Evolutionary conservation across 2,888 invertebrate species (phyloP).

Genomic region (Alviniconcha strummeri): DNA sequence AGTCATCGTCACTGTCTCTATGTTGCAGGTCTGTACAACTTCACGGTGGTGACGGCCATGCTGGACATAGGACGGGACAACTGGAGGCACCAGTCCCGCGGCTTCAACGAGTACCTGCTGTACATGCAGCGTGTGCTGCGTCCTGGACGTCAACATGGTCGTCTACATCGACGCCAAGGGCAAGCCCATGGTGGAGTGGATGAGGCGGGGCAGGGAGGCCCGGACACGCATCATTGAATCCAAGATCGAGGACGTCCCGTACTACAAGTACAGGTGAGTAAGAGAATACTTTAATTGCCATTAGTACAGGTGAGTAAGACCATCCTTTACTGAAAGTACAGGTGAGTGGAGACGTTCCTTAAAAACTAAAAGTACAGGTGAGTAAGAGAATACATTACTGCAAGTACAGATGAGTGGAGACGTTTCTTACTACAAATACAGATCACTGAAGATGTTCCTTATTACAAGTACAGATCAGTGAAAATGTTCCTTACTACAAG

Average conservation of each 20-base stretch:
- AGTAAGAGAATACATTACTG: too few species aligned
- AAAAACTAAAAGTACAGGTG: too few species aligned
- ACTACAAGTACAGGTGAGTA: slow-evolving; percentile 23
- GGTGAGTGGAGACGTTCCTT: too few species aligned
- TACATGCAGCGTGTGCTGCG: slow-evolving; percentile 37
- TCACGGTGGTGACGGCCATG: slow-evolving; percentile 43
- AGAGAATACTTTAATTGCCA: too few species aligned
- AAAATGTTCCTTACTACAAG: too few species aligned
- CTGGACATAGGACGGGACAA: slow-evolving; percentile 41
- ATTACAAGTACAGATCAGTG: too few species aligned
- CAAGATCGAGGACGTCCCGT: slow-evolving; percentile 25
- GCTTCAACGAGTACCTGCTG: slow-evolving; percentile 41
- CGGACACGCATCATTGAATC: slow-evolving; percentile 28
- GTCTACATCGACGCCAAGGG: slow-evolving; percentile 40
- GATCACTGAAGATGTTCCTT: too few species aligned
- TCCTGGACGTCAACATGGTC: slow-evolving; percentile 42
- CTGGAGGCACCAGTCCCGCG: slow-evolving; percentile 34
- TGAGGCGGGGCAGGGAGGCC: slow-evolving; percentile 36
- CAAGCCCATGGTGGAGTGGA: slow-evolving; percentile 38
- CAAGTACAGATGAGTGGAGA: too few species aligned
- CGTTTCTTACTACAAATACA: too few species aligned
- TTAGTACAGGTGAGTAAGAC: too few species aligned
- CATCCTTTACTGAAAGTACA: too few species aligned
- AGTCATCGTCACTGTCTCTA: too few species aligned
- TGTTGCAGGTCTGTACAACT: slow-evolving; percentile 41